Conservation (phyloP, 2,888 invertebrate genomes). For the Omphaloscelis lunosa region DNA sequence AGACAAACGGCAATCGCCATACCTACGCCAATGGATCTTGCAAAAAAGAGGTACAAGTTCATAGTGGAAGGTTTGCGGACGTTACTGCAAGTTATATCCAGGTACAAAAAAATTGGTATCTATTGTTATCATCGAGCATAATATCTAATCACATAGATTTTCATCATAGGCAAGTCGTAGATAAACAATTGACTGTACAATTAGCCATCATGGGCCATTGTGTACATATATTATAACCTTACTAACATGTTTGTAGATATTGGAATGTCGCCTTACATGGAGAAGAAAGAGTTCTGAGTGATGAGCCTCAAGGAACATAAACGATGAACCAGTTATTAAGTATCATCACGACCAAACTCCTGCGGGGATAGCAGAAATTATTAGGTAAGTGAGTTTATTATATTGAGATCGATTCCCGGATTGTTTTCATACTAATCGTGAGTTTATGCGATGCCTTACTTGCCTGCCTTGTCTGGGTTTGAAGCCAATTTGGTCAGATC, state of each 20-base stretch:
- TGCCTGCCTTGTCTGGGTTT: background rate
- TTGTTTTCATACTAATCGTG: background rate
- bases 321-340: background rate
- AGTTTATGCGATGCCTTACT: background rate
- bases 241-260: background rate
- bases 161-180: conserved; percentile 26
- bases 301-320: background rate
- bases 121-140: conserved; percentile 8
- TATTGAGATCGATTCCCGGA: background rate
- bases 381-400: conserved; percentile 2
- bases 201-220: conserved; percentile 42
- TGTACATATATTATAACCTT: conserved; percentile 21
- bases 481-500: background rate
- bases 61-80: background rate
- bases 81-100: background rate
- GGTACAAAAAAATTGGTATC: background rate
- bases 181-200: conserved; percentile 5
- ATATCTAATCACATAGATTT: conserved; percentile 22
- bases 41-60: background rate
- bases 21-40: background rate
- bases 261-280: background rate
- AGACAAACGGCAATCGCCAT: background rate
- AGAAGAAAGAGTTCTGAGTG: background rate
- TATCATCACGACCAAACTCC: conserved; percentile 9
- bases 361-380: background rate